phyloP scores from a whole-genome alignment of 1,140 invertebrate species.

The honey bee (Apis mellifera) region DNA sequence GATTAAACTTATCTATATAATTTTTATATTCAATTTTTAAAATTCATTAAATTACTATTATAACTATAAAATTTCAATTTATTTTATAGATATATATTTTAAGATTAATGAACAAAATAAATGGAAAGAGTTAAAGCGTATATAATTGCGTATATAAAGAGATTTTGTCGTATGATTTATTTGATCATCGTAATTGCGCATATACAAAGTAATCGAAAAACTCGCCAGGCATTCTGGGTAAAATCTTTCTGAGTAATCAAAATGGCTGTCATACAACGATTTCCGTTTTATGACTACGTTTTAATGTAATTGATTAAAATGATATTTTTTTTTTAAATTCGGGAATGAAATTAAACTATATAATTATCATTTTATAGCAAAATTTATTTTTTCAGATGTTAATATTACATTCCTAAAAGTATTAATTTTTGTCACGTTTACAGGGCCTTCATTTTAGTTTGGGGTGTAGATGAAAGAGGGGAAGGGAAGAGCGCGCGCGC shows the following conservation, averaged over 20 bases:
- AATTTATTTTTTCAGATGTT: neutral
- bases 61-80: neutral
- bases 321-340: neutral
- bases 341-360: no score
- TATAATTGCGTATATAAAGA: neutral
- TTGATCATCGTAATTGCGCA: constrained; percentile 35
- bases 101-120: neutral
- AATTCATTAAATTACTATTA: neutral
- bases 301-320: constrained; percentile 3
- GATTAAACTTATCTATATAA: neutral
- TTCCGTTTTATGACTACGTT: constrained; percentile 46
- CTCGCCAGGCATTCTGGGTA: constrained; percentile 70
- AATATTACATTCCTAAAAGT: neutral
- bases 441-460: constrained; percentile 16
- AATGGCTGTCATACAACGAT: constrained; percentile 63
- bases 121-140: neutral
- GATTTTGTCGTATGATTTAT: neutral
- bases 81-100: neutral
- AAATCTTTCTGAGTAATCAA: constrained; percentile 66
- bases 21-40: neutral
- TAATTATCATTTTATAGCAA: neutral
- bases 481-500: constrained; percentile 43
- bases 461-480: constrained; percentile 13
- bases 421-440: constrained; percentile 22
- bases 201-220: constrained; percentile 50